A percentile compares a stretch with the other conserved stretches of the same genome.
phyloP scores from a whole-genome alignment of 2,113 vertebrate species.

The Tympanuchus pallidicinctus region DNA sequence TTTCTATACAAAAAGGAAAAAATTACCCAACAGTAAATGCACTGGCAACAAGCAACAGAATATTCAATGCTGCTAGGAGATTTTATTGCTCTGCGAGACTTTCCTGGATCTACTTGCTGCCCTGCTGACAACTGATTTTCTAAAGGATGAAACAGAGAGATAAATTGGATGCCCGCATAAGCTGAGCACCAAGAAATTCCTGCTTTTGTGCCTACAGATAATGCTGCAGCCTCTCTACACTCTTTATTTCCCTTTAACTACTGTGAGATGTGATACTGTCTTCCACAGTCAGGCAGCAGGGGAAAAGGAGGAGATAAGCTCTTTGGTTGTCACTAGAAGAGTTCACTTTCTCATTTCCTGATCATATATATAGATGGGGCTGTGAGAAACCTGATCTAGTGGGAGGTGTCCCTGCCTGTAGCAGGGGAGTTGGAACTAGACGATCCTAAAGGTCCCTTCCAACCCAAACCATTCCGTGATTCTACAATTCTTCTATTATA shows the following conservation, averaged over 20 bases:
- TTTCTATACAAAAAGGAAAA: background rate
- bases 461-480: no score
- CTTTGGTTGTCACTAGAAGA: background rate
- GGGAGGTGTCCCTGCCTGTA: no score
- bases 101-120: background rate
- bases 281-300: background rate
- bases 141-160: background rate
- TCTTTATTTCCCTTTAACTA: background rate
- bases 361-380: no score
- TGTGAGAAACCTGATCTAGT: no score
- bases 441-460: no score
- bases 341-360: background rate
- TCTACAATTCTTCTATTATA: no score
- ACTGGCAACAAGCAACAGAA: background rate
- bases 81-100: background rate
- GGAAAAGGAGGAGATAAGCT: background rate
- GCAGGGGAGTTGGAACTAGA: no score
- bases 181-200: rapidly evolving
- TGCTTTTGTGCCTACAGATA: background rate
- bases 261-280: background rate
- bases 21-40: background rate
- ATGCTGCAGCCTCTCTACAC: background rate
- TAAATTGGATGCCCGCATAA: rapidly evolving
- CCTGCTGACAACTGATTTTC: rapidly evolving
- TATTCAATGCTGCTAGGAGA: background rate